A percentile compares a stretch with the other conserved stretches of the same genome.
These are phyloP conservation scores for Lepeophtheirus salmonis DNA, from an alignment of 1,140 invertebrate species.

Conservation along the genomic window DNA sequence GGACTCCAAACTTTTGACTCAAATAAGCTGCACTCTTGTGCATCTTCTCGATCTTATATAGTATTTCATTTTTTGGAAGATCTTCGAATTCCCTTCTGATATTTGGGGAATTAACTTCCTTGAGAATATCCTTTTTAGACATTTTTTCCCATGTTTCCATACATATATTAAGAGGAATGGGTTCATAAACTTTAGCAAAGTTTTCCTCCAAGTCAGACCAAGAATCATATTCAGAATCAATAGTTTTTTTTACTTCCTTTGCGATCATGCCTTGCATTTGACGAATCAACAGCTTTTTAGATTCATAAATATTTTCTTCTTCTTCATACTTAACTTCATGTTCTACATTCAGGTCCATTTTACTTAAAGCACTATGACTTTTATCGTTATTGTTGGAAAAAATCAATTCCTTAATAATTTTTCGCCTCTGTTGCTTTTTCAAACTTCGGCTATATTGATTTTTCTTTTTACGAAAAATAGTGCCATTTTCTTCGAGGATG, in stretches of 20 bases:
- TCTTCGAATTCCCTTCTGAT: constrained; percentile 20
- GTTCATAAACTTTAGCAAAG: constrained; percentile 25
- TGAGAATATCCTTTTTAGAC: constrained; percentile 21
- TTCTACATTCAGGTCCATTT: too few species aligned
- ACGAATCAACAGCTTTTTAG: constrained; percentile 22
- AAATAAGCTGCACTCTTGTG: constrained; percentile 16
- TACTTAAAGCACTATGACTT: too few species aligned
- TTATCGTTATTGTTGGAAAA: neutral
- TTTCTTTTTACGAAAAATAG: neutral
- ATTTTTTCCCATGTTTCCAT: constrained; percentile 22
- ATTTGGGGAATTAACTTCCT: constrained; percentile 20
- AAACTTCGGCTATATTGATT: neutral
- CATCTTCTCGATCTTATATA: neutral
- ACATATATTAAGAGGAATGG: constrained; percentile 22
- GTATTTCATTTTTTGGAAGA: constrained; percentile 8
- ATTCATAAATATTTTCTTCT: constrained; percentile 23
- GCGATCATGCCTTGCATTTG: constrained; percentile 19
- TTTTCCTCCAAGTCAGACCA: constrained; percentile 25
- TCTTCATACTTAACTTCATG: constrained; percentile 17
- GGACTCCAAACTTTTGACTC: constrained; percentile 17
- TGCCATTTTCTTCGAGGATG: neutral
- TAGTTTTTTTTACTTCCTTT: constrained; percentile 5
- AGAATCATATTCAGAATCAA: constrained; percentile 23
- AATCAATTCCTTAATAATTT: neutral
- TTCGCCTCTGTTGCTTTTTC: neutral